Evolutionary conservation across 2,888 invertebrate species (phyloP), one percentile per base, ranked within the genome.

Genomic region (Drosophila testacea): DNA sequence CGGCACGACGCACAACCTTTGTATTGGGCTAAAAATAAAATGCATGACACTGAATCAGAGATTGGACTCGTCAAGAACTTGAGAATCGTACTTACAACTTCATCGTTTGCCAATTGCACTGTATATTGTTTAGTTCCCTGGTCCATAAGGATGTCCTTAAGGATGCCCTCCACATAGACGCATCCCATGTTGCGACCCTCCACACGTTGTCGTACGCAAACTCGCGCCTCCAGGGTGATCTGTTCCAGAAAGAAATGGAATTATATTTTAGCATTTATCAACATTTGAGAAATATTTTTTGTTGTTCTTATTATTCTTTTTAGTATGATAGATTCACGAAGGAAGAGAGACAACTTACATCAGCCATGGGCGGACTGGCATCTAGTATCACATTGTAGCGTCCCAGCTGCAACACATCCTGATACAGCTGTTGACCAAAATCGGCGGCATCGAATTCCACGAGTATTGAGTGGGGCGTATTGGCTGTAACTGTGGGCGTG

Each of bases 331-430:
- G 22, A 22, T 22, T 3, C 22, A 2, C 22, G 2, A 3, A 22
- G 22, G 3, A 7, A 6, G 9, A 6, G 44, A 32, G 9, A 32
- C 4, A 5, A 84, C 88, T 76, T 89, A 98, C 95, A 93, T 97
- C 96, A 82, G 95, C 95, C 85, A 95, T 94, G 90, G 95, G 96
- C 36, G 98, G 98, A 93, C 97, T 96, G 80, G 98, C 97, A 92
- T 99, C 98, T 90, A 97, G 96, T 87, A 98, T 97, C 91, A 98
- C 96, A 93, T 97, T 97, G 93, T 95, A 96, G 90, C 96, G 96
- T 86, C 96, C 95, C 81, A 94, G 94, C 84, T 96, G 96, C 81
- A 98, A 94, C 77, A 98, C 95, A 92, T 97, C 96, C 91, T 93
- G 94, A 90, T 96, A 97, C 87, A 95, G 94, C 77, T 96, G 94